Percentiles rank a stretch among this genome's conserved stretches.
Conservation (phyloP, 2,113 vertebrate species). For the Colius striatus region DNA sequence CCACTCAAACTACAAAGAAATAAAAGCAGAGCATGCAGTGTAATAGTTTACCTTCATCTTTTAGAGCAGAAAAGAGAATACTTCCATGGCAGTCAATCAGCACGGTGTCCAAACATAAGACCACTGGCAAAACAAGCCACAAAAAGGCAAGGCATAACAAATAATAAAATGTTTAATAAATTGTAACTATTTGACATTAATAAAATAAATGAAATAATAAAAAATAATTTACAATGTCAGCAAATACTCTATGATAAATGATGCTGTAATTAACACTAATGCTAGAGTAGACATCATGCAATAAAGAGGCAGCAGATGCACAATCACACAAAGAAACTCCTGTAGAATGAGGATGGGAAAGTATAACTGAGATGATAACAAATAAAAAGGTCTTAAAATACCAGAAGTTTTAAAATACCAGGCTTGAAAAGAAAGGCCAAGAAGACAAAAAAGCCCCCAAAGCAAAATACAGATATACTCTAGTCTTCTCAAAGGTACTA, state of each 20-base stretch:
- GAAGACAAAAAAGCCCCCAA: background rate
- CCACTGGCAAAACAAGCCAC: slow-evolving; percentile 71
- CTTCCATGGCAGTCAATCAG: slow-evolving; percentile 83
- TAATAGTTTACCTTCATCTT: slow-evolving; percentile 79
- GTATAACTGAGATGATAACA: background rate
- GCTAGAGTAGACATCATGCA: background rate
- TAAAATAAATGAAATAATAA: background rate
- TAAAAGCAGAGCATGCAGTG: background rate
- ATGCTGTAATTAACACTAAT: background rate
- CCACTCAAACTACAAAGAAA: background rate
- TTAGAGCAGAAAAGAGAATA: slow-evolving; percentile 81
- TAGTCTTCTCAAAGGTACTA: background rate
- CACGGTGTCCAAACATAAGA: slow-evolving; percentile 85
- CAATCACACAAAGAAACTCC: background rate
- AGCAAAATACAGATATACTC: background rate
- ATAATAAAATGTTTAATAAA: no score
- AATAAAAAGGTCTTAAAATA: background rate
- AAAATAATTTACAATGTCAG: background rate
- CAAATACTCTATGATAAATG: background rate
- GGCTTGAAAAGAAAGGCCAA: background rate
- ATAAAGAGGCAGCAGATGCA: background rate
- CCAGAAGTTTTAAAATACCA: background rate
- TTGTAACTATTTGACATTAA: background rate
- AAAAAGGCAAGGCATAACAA: background rate
- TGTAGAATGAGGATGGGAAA: background rate